Evolutionary conservation across 2,797 vertebrate species (phyloP).

Genomic region (Psittacula echo): DNA sequence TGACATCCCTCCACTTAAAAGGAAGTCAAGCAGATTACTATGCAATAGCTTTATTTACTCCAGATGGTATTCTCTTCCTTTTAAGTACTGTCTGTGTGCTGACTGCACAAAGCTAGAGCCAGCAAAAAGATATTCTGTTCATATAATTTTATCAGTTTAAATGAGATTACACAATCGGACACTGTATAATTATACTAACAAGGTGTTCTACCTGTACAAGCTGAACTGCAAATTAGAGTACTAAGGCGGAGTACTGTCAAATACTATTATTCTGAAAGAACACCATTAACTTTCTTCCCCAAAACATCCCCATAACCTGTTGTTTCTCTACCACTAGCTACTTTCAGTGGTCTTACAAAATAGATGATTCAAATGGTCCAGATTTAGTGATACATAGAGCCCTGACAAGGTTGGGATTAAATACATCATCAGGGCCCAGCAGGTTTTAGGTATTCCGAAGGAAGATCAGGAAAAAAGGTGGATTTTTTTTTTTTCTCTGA

Average conservation of each 20-base stretch:
- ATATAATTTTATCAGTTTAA: not conserved
- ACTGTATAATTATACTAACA: not conserved
- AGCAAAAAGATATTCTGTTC: not conserved
- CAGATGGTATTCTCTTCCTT: slow-evolving; percentile 55
- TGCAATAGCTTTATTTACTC: slow-evolving; percentile 40
- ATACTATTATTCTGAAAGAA: not conserved
- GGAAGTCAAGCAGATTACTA: slow-evolving; percentile 26
- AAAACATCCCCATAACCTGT: not conserved
- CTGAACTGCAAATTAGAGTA: not conserved
- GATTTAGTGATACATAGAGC: not conserved
- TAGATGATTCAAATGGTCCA: not conserved
- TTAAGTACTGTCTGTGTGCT: slow-evolving; percentile 29
- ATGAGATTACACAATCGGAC: not conserved
- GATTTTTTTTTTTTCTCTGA: not conserved
- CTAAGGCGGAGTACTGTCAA: not conserved
- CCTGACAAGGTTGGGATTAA: not conserved
- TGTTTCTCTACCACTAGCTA: not conserved
- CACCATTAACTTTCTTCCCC: not conserved
- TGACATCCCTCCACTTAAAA: slow-evolving; percentile 36
- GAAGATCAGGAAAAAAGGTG: not conserved
- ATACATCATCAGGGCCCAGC: not conserved
- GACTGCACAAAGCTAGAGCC: slow-evolving; percentile 9
- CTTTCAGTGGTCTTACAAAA: not conserved
- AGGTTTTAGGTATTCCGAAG: not conserved
- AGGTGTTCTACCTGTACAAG: not conserved